Evolutionary conservation across 2,888 invertebrate genomes (phyloP).

Genomic region (Synanthedon andrenaeformis): DNA sequence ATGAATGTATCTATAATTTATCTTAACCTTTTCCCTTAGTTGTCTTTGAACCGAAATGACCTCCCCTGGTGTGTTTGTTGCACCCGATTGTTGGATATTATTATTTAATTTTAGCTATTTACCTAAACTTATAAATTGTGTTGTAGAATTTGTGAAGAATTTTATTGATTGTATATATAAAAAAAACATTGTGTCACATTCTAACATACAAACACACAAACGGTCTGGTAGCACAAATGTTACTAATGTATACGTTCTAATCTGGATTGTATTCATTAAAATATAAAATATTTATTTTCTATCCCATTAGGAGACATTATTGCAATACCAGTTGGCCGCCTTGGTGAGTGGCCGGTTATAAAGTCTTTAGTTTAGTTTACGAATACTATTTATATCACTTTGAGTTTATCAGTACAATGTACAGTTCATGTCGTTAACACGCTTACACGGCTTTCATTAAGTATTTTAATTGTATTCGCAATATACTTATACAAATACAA

Average conservation of each 20-base stretch:
- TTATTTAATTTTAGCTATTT: too few species aligned
- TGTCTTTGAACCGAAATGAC: too few species aligned
- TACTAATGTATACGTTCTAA: conserved; percentile 26
- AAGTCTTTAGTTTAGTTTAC: conserved; percentile 29
- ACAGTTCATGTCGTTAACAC: conserved; percentile 14
- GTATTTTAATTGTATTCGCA: conserved; percentile 8
- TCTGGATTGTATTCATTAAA: conserved; percentile 7
- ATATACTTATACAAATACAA: not conserved
- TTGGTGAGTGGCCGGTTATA: conserved; percentile 61
- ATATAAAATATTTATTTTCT: conserved; percentile 43
- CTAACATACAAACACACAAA: conserved; percentile 7
- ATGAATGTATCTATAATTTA: too few species aligned
- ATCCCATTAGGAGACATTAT: conserved; percentile 64
- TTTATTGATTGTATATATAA: too few species aligned
- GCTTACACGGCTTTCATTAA: conserved; percentile 50
- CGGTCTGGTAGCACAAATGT: conserved; percentile 23
- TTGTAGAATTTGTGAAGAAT: too few species aligned
- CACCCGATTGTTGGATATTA: too few species aligned
- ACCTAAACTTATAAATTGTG: too few species aligned
- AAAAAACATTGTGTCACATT: not conserved
- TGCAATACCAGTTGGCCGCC: conserved; percentile 66
- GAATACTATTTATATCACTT: conserved; percentile 5
- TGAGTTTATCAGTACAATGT: conserved; percentile 7
- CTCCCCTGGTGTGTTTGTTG: too few species aligned
- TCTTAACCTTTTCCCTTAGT: too few species aligned